A percentile compares a stretch with the other conserved stretches of the same genome.
phyloP scores from a whole-genome alignment of 2,888 invertebrate genomes.

The Conus canariensis region DNA sequence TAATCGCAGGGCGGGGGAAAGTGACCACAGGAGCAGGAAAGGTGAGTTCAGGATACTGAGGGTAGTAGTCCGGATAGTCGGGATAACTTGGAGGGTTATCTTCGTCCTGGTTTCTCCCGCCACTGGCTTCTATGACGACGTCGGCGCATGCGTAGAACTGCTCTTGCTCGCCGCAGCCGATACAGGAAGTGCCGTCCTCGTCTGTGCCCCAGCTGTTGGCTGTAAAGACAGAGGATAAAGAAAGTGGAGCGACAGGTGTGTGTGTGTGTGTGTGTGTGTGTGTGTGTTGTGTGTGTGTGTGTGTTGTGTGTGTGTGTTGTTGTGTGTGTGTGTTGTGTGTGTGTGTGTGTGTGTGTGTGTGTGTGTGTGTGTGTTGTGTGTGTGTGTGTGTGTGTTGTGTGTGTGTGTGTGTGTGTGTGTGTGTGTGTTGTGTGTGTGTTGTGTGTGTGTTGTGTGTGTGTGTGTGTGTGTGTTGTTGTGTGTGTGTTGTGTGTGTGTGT shows the following conservation, averaged over 20 bases:
- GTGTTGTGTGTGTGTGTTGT: no score
- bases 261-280: background rate
- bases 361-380: no score
- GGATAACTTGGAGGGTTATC: background rate
- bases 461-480: background rate
- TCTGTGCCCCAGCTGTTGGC: slow-evolving; percentile 61
- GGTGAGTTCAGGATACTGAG: background rate
- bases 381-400: background rate
- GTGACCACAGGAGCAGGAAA: background rate
- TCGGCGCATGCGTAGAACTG: slow-evolving; percentile 60
- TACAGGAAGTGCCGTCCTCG: slow-evolving; percentile 54
- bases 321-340: no score
- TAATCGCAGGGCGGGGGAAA: background rate
- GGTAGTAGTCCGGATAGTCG: background rate
- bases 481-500: background rate
- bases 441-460: background rate
- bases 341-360: no score
- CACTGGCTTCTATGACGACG: slow-evolving; percentile 48
- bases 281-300: background rate
- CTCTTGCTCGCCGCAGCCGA: slow-evolving; percentile 60
- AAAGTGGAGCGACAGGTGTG: background rate
- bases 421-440: background rate
- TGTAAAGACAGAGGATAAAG: slow-evolving; percentile 16
- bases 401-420: background rate
- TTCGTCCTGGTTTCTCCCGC: background rate